Evolutionary conservation across 2,113 vertebrate species (phyloP), one percentile per base, ranked within the genome.

Genomic region (Argyrosomus japonicus): DNA sequence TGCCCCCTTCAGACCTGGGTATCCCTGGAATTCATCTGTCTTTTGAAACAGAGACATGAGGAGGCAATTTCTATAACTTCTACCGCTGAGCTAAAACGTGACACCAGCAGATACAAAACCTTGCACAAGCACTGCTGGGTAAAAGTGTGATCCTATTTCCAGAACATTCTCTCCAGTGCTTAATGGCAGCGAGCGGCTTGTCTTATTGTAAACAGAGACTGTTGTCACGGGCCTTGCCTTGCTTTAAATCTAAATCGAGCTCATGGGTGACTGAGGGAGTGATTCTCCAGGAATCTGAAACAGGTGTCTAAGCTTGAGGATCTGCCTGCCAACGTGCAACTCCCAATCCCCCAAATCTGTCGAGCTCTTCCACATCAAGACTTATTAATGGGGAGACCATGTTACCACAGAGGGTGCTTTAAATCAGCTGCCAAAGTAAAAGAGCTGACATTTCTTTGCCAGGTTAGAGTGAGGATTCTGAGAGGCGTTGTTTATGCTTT

Each of bases 281-380:
- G 81, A 88, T 84, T 85, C 89, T 91, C 65, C 70, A 87, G 88
- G 93, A 92, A 94, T 94, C 83, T 90, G 65, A 87, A 91, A 94
- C 95, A 95, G 94, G 93, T 94, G 95, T 78, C 57, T 68, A 47
- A 75, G 88, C 83, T 89, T 76, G 72, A 91, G 81, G 77, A 83
- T 86, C 85, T 62, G 80, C 87, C 90, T 79, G 79, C 84, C 91
- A 89, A 70, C 61, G 36, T 64, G 54, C 57, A 25, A 51, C 61
- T 85, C 69, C 82, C 84, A 73, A 81, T 60, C 77, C 15, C 70
- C 50, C 51, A 68, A 90, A 83, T 77, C 70, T 80, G 87, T 57
- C 75, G 43, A 45, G 47, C 69, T 53, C 81, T 51, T 81, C 56
- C 61, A 82, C 29, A 77, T 75, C 21, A 5, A 79, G 74, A 77